These are phyloP conservation scores for Zaprionus kolodkinae DNA, from an alignment of 1,140 invertebrate species.

Conservation along the genomic window DNA sequence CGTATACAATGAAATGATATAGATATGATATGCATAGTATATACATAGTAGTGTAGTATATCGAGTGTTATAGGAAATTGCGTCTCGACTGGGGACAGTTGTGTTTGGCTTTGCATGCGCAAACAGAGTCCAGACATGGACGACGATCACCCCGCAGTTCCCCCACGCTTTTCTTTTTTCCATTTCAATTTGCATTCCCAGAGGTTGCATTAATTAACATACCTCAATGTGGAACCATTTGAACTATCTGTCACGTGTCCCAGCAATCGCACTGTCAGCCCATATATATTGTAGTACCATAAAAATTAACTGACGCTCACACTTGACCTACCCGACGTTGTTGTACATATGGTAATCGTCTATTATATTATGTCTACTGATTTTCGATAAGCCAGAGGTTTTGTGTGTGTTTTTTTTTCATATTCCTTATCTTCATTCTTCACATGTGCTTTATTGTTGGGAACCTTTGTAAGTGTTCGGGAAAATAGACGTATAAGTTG, in stretches of 20 bases:
- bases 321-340: slow-evolving; percentile 5
- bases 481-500: neutral
- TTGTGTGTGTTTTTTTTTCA: neutral
- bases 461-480: neutral
- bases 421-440: neutral
- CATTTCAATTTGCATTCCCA: slow-evolving; percentile 11
- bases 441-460: neutral
- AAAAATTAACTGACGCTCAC: neutral
- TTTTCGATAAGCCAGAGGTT: neutral
- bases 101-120: neutral
- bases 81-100: slow-evolving; percentile 4
- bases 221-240: neutral
- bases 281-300: neutral
- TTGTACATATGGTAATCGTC: neutral
- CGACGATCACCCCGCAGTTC: neutral
- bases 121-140: neutral
- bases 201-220: slow-evolving; percentile 1
- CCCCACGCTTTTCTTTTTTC: neutral
- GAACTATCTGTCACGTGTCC: slow-evolving; percentile 1
- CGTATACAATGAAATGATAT: neutral
- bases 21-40: neutral
- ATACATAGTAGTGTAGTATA: neutral
- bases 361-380: neutral
- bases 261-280: neutral
- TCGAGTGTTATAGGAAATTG: slow-evolving; percentile 18